A percentile compares a stretch with the other conserved stretches of the same genome.
Conservation (phyloP, 2,113 vertebrate genomes). For the Azemiops feae region DNA sequence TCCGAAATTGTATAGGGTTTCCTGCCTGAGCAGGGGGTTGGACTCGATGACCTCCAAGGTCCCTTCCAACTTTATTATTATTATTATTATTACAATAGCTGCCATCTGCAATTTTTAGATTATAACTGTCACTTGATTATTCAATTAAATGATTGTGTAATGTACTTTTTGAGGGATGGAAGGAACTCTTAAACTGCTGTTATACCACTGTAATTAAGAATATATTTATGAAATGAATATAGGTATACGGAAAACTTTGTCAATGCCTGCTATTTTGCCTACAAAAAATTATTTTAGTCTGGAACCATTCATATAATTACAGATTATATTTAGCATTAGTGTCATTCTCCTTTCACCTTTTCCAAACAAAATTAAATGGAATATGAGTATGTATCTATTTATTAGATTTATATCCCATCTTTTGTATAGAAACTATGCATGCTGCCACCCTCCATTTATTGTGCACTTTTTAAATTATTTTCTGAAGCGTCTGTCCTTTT, state of each 20-base stretch:
- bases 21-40: too few relatives aligned
- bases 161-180: background rate
- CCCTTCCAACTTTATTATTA: too few relatives aligned
- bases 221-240: background rate
- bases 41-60: too few relatives aligned
- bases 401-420: background rate
- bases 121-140: background rate
- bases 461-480: background rate
- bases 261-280: background rate
- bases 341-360: background rate
- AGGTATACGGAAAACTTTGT: background rate
- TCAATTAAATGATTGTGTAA: background rate
- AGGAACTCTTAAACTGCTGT: background rate
- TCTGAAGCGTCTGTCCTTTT: background rate
- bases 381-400: background rate
- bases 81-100: too few relatives aligned
- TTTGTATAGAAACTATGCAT: background rate
- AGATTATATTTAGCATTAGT: background rate
- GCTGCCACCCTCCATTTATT: background rate
- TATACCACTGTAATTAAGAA: background rate
- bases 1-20: too few relatives aligned
- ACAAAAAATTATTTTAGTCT: background rate
- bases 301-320: background rate
- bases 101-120: background rate
- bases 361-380: slow-evolving; percentile 22